Evolutionary conservation across 2,888 invertebrate genomes (phyloP), one percentile per base, ranked within the genome.

Genomic region (Drosophila pseudotakahashii): DNA sequence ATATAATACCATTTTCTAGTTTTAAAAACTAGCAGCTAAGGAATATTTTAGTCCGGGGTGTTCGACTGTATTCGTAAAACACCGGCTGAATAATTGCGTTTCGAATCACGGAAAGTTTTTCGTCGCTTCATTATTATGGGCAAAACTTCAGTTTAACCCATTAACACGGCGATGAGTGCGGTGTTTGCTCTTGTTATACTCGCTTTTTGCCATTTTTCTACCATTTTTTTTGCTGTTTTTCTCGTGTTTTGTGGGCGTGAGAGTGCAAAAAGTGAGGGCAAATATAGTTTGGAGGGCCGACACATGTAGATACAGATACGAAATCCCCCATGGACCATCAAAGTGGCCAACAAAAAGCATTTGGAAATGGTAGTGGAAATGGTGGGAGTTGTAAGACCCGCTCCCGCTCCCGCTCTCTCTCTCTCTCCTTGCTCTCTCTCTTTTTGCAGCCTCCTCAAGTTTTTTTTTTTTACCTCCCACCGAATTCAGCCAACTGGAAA

Each of bases 401-500:
- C 41, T 30, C 37, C 45, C 26, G 26, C 37, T 26, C n/a, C n/a
- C n/a, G 14, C n/a, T 19, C 13, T 52, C 42, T 50, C 14, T 34
- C 62, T 41, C n/a, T n/a, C n/a, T n/a, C n/a, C n/a, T n/a, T n/a
- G 14, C n/a, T 19, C 13, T 52, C 42, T 50, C 14, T 34, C 62
- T 41, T 34, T n/a, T 42, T 34, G 26, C 61, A 45, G 58, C 58
- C 39, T 66, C 52, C 53, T 26, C 42, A 36, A 16, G 51, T 54
- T 57, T 68, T 44, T 23, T 13, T 23, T 50, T 57, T 52, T 61
- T 57, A 75, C 75, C 70, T 75, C 69, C 80, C 66, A 77, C 61
- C 36, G 42, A 74, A 79, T 61, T 74, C 69, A 77, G 48, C 81
- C 78, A 76, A 84, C 85, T 80, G 81, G 76, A 84, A 84, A 81